These are phyloP conservation scores for Resseliella maxima DNA, from an alignment of 2,888 invertebrate genomes.

Conservation along the genomic window DNA sequence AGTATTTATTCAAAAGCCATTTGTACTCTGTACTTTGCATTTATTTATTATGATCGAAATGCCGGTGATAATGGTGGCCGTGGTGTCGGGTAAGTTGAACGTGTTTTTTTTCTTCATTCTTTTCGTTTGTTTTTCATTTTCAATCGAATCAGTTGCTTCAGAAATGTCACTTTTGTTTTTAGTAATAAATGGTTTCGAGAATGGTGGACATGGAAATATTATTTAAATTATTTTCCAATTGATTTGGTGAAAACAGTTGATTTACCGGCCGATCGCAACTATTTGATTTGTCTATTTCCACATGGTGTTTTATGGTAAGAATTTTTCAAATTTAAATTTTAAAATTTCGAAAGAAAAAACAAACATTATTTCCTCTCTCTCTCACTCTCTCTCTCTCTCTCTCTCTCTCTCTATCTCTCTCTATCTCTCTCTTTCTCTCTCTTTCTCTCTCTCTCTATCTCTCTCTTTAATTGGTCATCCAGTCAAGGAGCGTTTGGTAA, in stretches of 20 bases:
- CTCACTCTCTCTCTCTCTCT: too few species aligned
- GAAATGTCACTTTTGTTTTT: constrained; percentile 60
- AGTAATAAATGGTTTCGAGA: constrained; percentile 72
- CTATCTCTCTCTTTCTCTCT: too few species aligned
- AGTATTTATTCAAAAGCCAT: constrained; percentile 62
- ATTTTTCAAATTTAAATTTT: neutral
- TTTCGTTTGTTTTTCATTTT: too few species aligned
- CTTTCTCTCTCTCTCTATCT: too few species aligned
- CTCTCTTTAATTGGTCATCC: too few species aligned
- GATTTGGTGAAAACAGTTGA: constrained; percentile 85
- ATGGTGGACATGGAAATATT: constrained; percentile 78
- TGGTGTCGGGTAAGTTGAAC: constrained; percentile 68
- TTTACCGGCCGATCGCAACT: constrained; percentile 82
- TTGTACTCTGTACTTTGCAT: constrained; percentile 72
- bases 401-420: too few species aligned
- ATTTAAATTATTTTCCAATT: constrained; percentile 87
- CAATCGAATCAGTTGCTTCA: too few species aligned
- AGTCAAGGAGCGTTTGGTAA: too few species aligned
- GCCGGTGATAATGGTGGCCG: constrained; percentile 69
- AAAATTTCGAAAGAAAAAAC: neutral
- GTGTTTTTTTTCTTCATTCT: neutral
- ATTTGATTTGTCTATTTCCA: constrained; percentile 88
- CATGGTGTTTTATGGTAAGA: constrained; percentile 81
- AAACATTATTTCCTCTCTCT: too few species aligned
- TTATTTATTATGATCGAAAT: constrained; percentile 76